These are phyloP conservation scores for Nineta flava DNA, from an alignment of 2,888 invertebrate species.

Conservation along the genomic window DNA sequence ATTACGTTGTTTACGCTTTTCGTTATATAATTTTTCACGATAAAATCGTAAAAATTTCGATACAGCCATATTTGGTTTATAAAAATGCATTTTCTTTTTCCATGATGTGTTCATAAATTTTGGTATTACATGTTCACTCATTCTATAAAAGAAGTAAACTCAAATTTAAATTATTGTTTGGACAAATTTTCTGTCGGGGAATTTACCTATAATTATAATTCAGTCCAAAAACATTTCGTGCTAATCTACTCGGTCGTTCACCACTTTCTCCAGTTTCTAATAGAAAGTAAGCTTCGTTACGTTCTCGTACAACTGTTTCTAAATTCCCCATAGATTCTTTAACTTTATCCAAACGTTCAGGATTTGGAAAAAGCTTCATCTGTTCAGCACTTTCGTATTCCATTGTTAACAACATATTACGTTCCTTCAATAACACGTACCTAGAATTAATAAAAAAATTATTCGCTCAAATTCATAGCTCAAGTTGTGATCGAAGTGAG, in stretches of 20 bases:
- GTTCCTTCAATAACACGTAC: conserved; percentile 81
- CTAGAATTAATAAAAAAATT: conserved; percentile 26
- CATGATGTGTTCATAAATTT: conserved; percentile 48
- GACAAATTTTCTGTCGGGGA: no score
- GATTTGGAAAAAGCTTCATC: conserved; percentile 63
- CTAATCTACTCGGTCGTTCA: conserved; percentile 50
- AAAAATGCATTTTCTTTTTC: conserved; percentile 38
- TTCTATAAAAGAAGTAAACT: conserved; percentile 17
- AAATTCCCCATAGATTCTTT: conserved; percentile 89
- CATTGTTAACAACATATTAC: conserved; percentile 95
- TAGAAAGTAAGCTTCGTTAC: conserved; percentile 77
- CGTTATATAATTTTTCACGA: conserved; percentile 46
- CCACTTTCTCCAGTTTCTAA: conserved; percentile 81
- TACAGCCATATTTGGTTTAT: conserved; percentile 41
- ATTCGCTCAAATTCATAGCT: no score
- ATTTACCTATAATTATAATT: conserved; percentile 32
- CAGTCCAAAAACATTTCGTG: conserved; percentile 43
- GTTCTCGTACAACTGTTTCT: conserved; percentile 76
- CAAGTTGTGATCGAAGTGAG: neutral
- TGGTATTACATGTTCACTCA: conserved; percentile 48
- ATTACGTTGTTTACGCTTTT: conserved; percentile 37
- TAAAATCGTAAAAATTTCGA: conserved; percentile 42
- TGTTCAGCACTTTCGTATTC: conserved; percentile 61
- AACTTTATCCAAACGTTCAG: conserved; percentile 88
- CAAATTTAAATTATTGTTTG: neutral